Base-by-base conservation (phyloP, 2,797 vertebrate genomes). In the Perodicticus potto region DNA sequence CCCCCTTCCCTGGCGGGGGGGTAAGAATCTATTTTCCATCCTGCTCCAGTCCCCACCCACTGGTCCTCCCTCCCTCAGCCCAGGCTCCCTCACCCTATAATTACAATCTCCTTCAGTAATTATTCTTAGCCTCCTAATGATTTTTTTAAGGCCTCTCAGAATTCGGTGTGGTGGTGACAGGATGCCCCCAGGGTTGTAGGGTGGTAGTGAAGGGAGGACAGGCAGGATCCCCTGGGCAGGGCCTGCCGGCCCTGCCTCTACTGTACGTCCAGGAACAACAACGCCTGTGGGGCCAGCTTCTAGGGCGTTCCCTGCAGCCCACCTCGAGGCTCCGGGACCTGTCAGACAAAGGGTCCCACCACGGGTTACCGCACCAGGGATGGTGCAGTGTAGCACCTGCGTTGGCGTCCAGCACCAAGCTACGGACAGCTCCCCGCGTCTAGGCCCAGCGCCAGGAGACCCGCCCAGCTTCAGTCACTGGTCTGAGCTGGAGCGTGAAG, bases 71-170 rank as follows among this genome's bases (percentile, higher is more conserved):
- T 89, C 57, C 67, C 84, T 91, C 7, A 10, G 77, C 55, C 63
- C 23, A 2, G 86, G 63, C 45, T 96, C 77, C 94, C 73, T 65
- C 49, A 87, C 40, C 98, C 98, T 98, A 98, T 98, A 99, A 99
- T 99, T 99, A 99, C 99, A 99, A 99, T 98, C 98, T 98, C 98
- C 98, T 98, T 99, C 99, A 99, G 99, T 99, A 99, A 99, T 99
- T 99, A 99, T 99, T 99, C 98, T 98, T 98, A 98, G 98, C 98
- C 97, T 99, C 98, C 99, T 98, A 99, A 99, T 99, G 99, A 99
- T 99, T 96, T 96, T 97, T 94, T 99, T 98, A 98, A 98, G 98
- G 97, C 97, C 97, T 97, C 97, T 92, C 98, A 98, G 98, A 98
- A 98, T 98, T 98, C 97, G 96, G 98, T 98, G 97, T 98, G 98